Evolutionary conservation across 2,797 vertebrate genomes (phyloP).

Genomic region (Hydrolagus colliei): DNA sequence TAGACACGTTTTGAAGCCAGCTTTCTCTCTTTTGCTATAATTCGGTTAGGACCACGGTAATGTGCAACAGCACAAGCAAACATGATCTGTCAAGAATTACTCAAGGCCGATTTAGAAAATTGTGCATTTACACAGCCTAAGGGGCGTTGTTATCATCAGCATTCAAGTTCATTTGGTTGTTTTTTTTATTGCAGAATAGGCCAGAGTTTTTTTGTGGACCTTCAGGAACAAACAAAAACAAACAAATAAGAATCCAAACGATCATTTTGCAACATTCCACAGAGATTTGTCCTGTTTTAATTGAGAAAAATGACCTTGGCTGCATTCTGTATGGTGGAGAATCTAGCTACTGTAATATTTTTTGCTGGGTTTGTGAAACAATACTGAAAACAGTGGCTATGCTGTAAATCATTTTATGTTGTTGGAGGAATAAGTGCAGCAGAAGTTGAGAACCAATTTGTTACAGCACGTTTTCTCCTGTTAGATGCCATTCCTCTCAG

Average conservation of each 20-base stretch:
- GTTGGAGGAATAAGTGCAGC: too few species aligned
- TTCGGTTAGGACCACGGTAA: not conserved
- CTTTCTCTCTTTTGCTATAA: not conserved
- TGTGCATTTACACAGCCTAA: not conserved
- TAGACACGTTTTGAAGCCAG: not conserved
- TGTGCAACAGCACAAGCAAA: not conserved
- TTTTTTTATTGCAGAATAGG: not conserved
- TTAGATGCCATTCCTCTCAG: too few species aligned
- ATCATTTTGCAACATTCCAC: not conserved
- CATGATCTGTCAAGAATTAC: not conserved
- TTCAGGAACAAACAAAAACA: not conserved
- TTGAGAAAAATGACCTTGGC: not conserved
- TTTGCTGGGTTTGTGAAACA: not conserved
- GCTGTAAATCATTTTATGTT: too few species aligned
- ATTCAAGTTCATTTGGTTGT: not conserved
- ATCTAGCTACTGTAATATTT: not conserved
- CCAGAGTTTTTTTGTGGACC: not conserved
- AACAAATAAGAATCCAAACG: not conserved
- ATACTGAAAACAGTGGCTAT: not conserved
- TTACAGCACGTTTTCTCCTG: too few species aligned
- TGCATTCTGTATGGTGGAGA: not conserved
- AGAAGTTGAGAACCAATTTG: too few species aligned
- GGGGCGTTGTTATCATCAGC: not conserved
- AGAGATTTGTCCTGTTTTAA: not conserved
- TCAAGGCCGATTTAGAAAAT: not conserved